Base-by-base conservation (phyloP, 92 coral and sea anemone genomes). In the Bergia sp. region DNA sequence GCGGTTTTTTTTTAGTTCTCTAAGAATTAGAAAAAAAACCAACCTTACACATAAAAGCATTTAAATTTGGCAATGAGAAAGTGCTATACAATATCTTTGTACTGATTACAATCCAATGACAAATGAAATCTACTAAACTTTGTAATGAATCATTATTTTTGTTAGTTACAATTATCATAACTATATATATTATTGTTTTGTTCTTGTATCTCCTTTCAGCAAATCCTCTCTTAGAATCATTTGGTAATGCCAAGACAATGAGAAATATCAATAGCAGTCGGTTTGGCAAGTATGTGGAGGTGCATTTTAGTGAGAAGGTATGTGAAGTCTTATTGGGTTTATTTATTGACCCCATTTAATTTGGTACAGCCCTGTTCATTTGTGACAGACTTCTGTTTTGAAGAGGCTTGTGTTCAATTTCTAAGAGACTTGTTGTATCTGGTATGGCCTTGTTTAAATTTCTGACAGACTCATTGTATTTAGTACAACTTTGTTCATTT, bases 221-320 rank as follows among this genome's bases (percentile, higher is more conserved):
- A 66, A 97, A 97, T 76, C 99, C 99, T 13, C 89, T 97, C 3
- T 93, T 97, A 3, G 99, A 97, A 86, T 97, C 99, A 0, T 97
- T 97, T 93, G 99, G 99, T 37, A 97, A 97, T 91, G 99, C 99
- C 45, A 97, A 95, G 89, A 97, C 99, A 3, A 6, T 97, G 81
- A 87, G 99, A 36, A 97, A 97, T 72, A 94, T 94, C 79, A 97
- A 97, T 93, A 97, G 99, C 73, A 97, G 99, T 89, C 91, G 99
- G 21, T 97, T 97, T 95, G 99, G 99, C 36, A 96, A 97, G 88
- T 97, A 97, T 43, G 96, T 97, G 23, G 99, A 97, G 73, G 99
- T 97, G 23, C 99, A 97, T 77, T 97, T 97, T 76, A 95, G 94
- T 88, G 99, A 97, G 42, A 97, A 97, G 99, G 99, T 97, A 69